Evolutionary conservation across 1,140 invertebrate genomes (phyloP).

Genomic region (Drosophila obscura): DNA sequence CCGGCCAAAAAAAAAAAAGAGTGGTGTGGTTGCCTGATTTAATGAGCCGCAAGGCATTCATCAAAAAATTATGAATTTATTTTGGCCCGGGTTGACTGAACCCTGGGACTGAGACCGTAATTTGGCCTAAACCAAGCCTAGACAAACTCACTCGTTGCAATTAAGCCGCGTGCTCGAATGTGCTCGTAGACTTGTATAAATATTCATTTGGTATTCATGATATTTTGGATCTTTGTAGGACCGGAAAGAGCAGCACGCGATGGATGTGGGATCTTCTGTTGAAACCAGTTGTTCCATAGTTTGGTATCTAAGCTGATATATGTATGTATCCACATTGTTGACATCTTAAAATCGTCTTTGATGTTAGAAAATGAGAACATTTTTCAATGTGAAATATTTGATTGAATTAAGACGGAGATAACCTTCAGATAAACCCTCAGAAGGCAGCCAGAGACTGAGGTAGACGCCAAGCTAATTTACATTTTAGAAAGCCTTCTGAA

Average conservation of each 20-base stretch:
- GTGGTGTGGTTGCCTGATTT: constrained; percentile 52
- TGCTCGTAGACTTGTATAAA: constrained; percentile 33
- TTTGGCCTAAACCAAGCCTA: constrained; percentile 24
- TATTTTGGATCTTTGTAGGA: constrained; percentile 51
- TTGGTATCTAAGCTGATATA: background rate
- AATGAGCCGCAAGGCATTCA: constrained; percentile 73
- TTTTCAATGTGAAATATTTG: constrained; percentile 24
- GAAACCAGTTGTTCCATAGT: constrained; percentile 43
- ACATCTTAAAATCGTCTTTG: constrained; percentile 4
- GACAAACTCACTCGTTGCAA: constrained; percentile 56
- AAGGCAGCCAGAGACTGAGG: constrained; percentile 22
- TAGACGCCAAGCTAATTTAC: constrained; percentile 17
- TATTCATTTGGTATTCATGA: constrained; percentile 60
- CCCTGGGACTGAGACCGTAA: constrained; percentile 40
- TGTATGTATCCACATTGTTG: constrained; percentile 2
- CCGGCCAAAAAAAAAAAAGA: constrained; percentile 34
- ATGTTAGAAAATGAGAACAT: constrained; percentile 27
- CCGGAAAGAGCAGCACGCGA: constrained; percentile 66
- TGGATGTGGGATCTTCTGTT: constrained; percentile 4
- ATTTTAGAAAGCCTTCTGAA: constrained; percentile 39
- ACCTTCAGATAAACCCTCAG: background rate
- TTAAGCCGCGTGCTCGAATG: constrained; percentile 59
- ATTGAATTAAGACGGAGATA: constrained; percentile 41
- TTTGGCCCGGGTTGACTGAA: constrained; percentile 63
- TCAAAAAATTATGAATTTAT: constrained; percentile 54